Conservation (phyloP, 2,888 invertebrate species). For the Nebria salina region DNA sequence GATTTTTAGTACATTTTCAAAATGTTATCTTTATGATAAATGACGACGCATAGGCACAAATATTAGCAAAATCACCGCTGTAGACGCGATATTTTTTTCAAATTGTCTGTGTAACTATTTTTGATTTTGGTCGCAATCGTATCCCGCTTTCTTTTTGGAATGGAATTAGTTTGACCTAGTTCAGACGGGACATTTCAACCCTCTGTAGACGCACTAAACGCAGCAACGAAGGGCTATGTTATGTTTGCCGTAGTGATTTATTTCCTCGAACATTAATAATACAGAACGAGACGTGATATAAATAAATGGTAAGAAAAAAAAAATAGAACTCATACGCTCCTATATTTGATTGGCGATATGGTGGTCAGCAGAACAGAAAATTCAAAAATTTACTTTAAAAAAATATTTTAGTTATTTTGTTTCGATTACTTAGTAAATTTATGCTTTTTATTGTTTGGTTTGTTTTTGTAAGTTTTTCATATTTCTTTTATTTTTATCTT, state of each 20-base stretch:
- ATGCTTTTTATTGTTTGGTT: too few relatives aligned
- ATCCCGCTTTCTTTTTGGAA: slow-evolving; percentile 2
- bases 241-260: slow-evolving; percentile 43
- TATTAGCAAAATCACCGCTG: neutral
- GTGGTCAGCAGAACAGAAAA: too few relatives aligned
- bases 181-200: slow-evolving; percentile 20
- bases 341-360: neutral
- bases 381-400: too few relatives aligned
- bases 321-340: neutral
- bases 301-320: slow-evolving; percentile 35
- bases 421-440: too few relatives aligned
- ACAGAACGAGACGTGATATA: slow-evolving; percentile 38
- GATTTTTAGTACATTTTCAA: neutral
- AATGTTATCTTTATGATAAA: neutral
- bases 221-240: slow-evolving; percentile 11
- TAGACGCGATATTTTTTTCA: neutral
- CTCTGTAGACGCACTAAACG: slow-evolving; percentile 37
- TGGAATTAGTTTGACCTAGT: slow-evolving; percentile 16
- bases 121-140: slow-evolving; percentile 1
- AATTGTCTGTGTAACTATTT: neutral
- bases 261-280: slow-evolving; percentile 36
- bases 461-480: too few relatives aligned
- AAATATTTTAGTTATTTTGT: too few relatives aligned
- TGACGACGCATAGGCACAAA: neutral
- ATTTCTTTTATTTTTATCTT: too few relatives aligned